Base-by-base conservation (phyloP, 2,113 vertebrate genomes). In the Ictalurus furcatus region DNA sequence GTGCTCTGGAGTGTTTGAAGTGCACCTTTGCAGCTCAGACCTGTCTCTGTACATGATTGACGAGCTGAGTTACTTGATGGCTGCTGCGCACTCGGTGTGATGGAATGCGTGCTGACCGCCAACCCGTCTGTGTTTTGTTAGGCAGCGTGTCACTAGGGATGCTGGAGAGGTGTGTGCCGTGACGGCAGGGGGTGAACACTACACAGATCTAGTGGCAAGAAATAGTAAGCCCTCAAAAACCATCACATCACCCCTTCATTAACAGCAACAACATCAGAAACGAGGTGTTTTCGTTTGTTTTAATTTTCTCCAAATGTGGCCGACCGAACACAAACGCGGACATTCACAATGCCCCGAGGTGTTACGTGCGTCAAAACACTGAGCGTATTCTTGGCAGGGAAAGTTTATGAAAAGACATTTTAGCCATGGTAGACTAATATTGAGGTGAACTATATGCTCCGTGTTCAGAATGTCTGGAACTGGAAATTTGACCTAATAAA, bases 231-330 rank as follows among this genome's bases (percentile, higher is more conserved):
- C 17, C 90, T 91, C 88, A 12, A 23, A 81, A 91, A 91, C 90
- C 90, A 89, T 92, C 91, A 73, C 92, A 92, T 93, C 92, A 91
- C 93, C 92, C 91, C 93, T 94, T 93, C 92, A 91, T 95, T 94
- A 94, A 91, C 92, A 93, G 93, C 87, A 95, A 93, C 93, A 95
- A 94, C 94, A 95, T 91, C 90, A 92, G 92, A 94, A 94, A 94
- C 93, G 93, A 95, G 93, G 94, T 95, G 94, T 94, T 94, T 95
- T 94, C 92, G 93, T 93, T 95, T 93, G 87, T 94, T 94, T 95
- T 92, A 94, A 95, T 94, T 93, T 94, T 94, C 94, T 94, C 93
- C 93, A 94, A 95, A 94, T 94, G 93, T 93, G 92, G 73, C 87
- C 4, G 54, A 87, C 85, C 1, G 90, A 85, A 69, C 63, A 90